Evolutionary conservation across 1,140 invertebrate species (phyloP), one percentile per base, ranked within the genome.

Genomic region (Lethocerus indicus): DNA sequence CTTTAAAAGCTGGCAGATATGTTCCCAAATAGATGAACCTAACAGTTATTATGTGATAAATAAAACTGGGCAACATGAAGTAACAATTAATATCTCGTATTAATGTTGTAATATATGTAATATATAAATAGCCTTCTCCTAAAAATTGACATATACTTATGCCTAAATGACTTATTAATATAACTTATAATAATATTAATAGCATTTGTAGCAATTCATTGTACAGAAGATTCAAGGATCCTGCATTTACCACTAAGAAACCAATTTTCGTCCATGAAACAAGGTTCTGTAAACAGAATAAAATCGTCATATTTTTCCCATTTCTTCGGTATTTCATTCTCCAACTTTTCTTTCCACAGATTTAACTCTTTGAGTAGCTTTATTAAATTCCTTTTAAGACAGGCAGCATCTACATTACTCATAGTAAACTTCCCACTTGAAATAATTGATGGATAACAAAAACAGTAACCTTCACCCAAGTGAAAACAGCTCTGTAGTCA

Each of bases 221-320:
- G n/a, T n/a, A n/a, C n/a, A 23, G 25, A 21, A 4, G n/a, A 5
- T 21, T 9, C 12, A 46, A 32, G 5, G 37, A 12, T 36, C 12
- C 12, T 29, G 25, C 20, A 36, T 1, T 40, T 16, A 36, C 50
- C 50, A 20, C 41, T 41, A 35, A 25, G 29, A 13, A 18, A n/a
- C 50, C 48, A 50, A 23, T 42, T 14, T 2, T 41, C 18, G 32
- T 35, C 49, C 37, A 1, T 14, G 39, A 49, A 52, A 27, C 23
- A 42, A 21, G 32, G 51, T n/a, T n/a, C 27, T 41, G n/a, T 26
- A 51, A 53, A 53, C 9, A 55, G 16, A 21, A 55, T 14, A 28
- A 51, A 48, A 36, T 51, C 50, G 21, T 44, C 35, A 20, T 28
- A 55, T n/a, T 45, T 55, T 40, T 55, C 53, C 47, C 50, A 55